Evolutionary conservation across 2,888 invertebrate species (phyloP), one percentile per base, ranked within the genome.

Genomic region (Drosophila emarginata): DNA sequence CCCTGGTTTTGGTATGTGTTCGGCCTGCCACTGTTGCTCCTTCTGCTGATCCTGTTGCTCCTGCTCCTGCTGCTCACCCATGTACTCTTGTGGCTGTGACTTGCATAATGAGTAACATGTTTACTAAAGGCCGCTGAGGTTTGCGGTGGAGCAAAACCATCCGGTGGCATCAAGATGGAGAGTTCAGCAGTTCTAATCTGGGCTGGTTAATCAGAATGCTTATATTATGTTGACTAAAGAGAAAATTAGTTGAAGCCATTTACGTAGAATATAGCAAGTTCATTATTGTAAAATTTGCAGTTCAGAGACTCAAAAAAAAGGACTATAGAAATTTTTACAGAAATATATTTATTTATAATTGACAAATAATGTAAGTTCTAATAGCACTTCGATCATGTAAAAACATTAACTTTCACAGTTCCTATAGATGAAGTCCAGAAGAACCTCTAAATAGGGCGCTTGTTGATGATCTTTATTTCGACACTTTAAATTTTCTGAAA

Each of bases 81-180:
- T 53, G 50, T 51, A 40, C 50, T 59, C 37, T 4, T 40, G 50
- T 74, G 74, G 65, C 78, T 78, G 73, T 69, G 78, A 79, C 74
- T 75, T 75, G 84, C 74, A 81, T 82, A 85, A 82, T 82, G 80
- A 78, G 82, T 71, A 74, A 78, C 78, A 79, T 85, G 80, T 80
- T 85, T 81, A 77, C 59, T 66, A 66, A 60, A 15, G 70, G 60
- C 60, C 64, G 39, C 36, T 59, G 64, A 52, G 70, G 60, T 36
- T 28, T 60, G 59, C 12, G 32, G 32, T 11, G 6, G 4, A 45
- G 45, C 45, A 45, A 9, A 12, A 4, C 3, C 21, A 45, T 45
- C 12, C 45, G 4, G 3, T 21, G 12, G 14, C 18, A 45, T 45
- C 45, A 18, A 45, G 45, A 45, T 45, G 45, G 11, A 21, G 18